Conservation (phyloP, 2,888 invertebrate genomes). For the Spisula solida region DNA sequence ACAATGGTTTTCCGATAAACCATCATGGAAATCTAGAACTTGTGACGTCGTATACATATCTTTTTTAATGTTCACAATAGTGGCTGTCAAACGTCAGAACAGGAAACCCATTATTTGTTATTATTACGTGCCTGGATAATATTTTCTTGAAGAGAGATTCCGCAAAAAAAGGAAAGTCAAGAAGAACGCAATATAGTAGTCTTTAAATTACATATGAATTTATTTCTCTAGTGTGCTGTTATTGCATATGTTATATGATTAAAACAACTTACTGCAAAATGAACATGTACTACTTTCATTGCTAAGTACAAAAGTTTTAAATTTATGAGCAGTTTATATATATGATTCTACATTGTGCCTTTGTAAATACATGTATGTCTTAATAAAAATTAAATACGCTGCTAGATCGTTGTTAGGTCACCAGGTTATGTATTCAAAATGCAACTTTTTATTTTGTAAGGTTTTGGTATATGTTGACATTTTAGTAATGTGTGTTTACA, state of each 20-base stretch:
- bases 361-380: no score
- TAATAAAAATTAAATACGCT: no score
- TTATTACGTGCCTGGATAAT: conserved; percentile 24
- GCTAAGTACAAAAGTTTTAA: no score
- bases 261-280: background rate
- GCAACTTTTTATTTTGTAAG: no score
- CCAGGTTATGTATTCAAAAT: no score
- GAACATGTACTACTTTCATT: background rate
- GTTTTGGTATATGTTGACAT: no score
- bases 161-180: no score
- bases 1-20: background rate
- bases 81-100: conserved; percentile 21
- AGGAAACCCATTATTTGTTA: background rate
- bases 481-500: no score
- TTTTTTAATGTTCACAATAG: background rate
- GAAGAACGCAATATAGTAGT: background rate
- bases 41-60: background rate
- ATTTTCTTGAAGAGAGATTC: no score
- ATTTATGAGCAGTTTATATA: no score
- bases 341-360: no score
- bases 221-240: background rate
- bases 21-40: background rate
- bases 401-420: no score
- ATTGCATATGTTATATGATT: background rate
- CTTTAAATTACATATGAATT: conserved; percentile 34